Conservation (phyloP, 2,113 vertebrate genomes). For the Leucopsar rothschildi region DNA sequence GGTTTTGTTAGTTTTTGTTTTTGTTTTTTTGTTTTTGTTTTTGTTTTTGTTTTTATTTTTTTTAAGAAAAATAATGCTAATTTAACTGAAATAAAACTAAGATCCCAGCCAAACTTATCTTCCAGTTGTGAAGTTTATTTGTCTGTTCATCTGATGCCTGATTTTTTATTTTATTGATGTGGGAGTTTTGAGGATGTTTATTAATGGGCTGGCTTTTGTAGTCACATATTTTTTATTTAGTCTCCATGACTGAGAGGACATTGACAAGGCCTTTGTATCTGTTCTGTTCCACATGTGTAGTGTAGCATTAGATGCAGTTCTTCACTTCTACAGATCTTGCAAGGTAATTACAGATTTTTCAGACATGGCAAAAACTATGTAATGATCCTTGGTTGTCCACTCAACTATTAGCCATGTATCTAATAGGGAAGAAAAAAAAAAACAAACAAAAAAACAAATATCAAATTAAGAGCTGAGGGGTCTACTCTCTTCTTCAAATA, state of each 20-base stretch:
- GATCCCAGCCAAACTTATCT: not conserved
- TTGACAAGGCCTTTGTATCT: not conserved
- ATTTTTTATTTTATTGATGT: not conserved
- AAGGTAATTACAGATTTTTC: not conserved
- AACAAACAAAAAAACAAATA: not conserved
- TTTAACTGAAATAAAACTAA: not conserved
- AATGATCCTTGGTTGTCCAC: not conserved
- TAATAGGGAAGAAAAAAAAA: not conserved
- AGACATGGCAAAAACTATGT: not conserved
- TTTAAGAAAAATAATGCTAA: not conserved
- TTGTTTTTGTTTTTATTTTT: no score
- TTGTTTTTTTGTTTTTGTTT: no score
- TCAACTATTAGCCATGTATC: not conserved
- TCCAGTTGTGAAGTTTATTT: fast-evolving
- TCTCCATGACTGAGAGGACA: not conserved
- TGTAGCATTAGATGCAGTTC: not conserved
- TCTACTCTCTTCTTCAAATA: not conserved
- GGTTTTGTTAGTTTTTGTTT: no score
- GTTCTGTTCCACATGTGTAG: not conserved
- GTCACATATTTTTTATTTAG: not conserved
- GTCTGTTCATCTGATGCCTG: no score
- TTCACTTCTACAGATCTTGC: not conserved
- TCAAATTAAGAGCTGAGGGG: not conserved
- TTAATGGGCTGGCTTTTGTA: not conserved
- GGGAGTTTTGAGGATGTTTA: fast-evolving